Evolutionary conservation across 2,113 vertebrate genomes (phyloP).

Genomic region (Eira barbara): DNA sequence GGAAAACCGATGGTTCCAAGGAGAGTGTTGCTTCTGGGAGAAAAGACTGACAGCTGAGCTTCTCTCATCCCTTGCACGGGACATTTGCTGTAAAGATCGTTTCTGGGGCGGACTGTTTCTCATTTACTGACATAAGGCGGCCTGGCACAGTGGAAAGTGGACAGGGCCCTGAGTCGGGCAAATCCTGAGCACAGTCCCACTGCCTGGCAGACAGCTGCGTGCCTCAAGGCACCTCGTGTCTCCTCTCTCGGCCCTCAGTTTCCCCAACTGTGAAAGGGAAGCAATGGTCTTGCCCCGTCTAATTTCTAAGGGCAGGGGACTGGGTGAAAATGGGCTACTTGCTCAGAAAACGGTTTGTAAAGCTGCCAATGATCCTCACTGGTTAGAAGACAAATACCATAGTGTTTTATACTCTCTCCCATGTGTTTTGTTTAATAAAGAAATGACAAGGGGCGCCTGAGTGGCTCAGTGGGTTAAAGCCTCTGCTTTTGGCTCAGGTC

Average conservation of each 20-base stretch:
- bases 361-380: background rate
- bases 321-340: background rate
- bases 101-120: background rate
- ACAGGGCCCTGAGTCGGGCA: rapidly evolving
- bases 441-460: too few species aligned
- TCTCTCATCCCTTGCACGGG: background rate
- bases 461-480: too few species aligned
- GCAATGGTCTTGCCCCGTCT: background rate
- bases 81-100: rapidly evolving
- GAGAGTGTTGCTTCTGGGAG: background rate
- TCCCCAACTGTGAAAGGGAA: background rate
- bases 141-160: background rate
- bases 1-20: background rate
- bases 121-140: background rate
- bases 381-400: background rate
- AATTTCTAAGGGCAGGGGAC: background rate
- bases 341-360: background rate
- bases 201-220: rapidly evolving
- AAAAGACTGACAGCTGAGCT: background rate
- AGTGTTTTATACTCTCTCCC: too few species aligned
- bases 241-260: background rate
- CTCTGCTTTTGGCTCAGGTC: too few species aligned
- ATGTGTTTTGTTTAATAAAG: background rate
- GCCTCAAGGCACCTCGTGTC: background rate
- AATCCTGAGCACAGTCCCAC: too few species aligned